Base-by-base conservation (phyloP, 2,113 vertebrate species). In the Jacana jacana region DNA sequence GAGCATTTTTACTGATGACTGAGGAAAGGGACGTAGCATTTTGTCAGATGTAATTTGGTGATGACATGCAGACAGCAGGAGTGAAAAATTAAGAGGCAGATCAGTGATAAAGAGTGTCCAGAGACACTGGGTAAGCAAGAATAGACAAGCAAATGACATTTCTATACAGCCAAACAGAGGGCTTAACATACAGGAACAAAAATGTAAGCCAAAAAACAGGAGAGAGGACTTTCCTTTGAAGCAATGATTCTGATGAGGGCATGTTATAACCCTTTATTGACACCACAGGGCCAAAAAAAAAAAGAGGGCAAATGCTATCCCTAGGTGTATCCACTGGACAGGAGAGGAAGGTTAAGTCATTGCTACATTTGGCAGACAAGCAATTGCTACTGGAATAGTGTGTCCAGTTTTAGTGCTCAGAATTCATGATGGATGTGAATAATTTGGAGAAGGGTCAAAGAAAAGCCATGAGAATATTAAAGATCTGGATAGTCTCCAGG, bases 391-490 rank as follows among this genome's bases (percentile, higher is more conserved):
- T 85, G 84, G 84, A 95, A 91, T 87, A 92, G 57, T 2, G 10
- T 33, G 70, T 95, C 77, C 91, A 87, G 78, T 84, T 91, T 73
- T 78, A 87, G 35, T 31, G 35, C 54, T 96, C 80, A 78, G 86
- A 92, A 81, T 68, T 92, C 39, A 31, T 95, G 95, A 96, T 87
- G 73, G 57, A 95, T 97, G 57, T 87, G 81, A 89, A 89, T 72
- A 91, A 95, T 84, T 92, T 95, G 94, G 61, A 94, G 65, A 92
- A 87, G 54, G 95, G 95, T 96, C 94, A 96, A 76, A 80, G 27
- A 91, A 95, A 95, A 96, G 93, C 89, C 94, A 89, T 96, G 94
- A 84, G 94, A 96, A 95, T 95, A 91, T 87, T 92, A 91, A 95
- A 87, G 86, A 87, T 57, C 84, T 97, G 91, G 96, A 96, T 89